Conservation (phyloP, 2,797 vertebrate genomes). For the Euthynnus affinis region DNA sequence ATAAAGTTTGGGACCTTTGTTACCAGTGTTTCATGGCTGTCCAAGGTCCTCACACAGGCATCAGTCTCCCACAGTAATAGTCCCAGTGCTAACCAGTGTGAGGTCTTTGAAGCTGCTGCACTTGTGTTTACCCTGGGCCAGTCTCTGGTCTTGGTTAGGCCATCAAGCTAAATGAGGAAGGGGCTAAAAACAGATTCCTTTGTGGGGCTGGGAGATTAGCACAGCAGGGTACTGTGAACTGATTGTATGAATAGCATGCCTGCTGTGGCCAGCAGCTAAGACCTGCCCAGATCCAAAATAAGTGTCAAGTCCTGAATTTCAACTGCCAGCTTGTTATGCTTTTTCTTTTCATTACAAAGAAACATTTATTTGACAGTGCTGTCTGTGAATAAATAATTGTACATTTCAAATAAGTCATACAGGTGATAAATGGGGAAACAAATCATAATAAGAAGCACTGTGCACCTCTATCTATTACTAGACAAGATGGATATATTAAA, state of each 20-base stretch:
- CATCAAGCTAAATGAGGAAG: conserved; percentile 71
- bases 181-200: conserved; percentile 71
- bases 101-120: conserved; percentile 72
- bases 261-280: conserved; percentile 45
- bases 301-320: conserved; percentile 33
- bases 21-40: conserved; percentile 38
- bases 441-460: not conserved
- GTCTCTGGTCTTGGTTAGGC: conserved; percentile 57
- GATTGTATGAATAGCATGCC: conserved; percentile 62
- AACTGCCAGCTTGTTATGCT: not conserved
- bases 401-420: not conserved
- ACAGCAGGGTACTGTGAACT: conserved; percentile 68
- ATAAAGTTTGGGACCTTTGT: conserved; percentile 14
- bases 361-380: conserved; percentile 3
- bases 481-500: not conserved
- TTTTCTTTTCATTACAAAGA: conserved; percentile 19
- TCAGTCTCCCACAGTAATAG: conserved; percentile 34
- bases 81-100: conserved; percentile 59
- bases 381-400: not conserved
- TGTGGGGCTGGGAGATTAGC: conserved; percentile 57
- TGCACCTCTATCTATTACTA: not conserved
- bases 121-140: conserved; percentile 70
- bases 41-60: conserved; percentile 36
- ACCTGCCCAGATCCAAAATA: conserved; percentile 53
- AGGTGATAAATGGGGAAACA: not conserved